Evolutionary conservation across 2,888 invertebrate species (phyloP), one percentile per base, ranked within the genome.

Genomic region (Nasonia oneida): DNA sequence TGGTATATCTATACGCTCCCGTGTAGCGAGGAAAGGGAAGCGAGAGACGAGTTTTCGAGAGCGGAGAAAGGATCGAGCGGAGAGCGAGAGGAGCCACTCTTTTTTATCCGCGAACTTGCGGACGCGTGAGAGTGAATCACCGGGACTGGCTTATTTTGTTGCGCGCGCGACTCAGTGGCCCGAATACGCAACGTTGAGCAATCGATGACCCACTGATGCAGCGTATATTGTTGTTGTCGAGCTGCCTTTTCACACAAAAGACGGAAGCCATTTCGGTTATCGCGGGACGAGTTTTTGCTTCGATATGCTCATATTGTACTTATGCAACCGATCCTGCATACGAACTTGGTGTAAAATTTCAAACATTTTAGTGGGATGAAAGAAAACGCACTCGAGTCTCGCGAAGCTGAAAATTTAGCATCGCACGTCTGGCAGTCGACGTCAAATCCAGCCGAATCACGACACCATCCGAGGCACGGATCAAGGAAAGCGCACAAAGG

Each of bases 121-220:
- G 14, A 5, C 61, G 42, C 33, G 18, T 42, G 33, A 2, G 61
- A 47, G 39, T 85, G 85, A 85, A 76, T 85, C 85, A 85, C 18
- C 81, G 53, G 15, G 37, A 14, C 18, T 73, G 81, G 53, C 10
- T 1, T 61, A 74, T 57, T 74, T 50, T 18, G 47, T 29, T 74
- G 61, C 37, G 23, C 29, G 23, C 42, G 42, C 12, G 73, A 10
- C n/a, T 64, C 18, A 29, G 2, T 75, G 84, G 80, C n/a, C 84
- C 80, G 84, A 80, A 76, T 80, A 75, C 33, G 33, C 53, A 18
- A 8, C 18, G 67, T 75, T 80, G 84, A 67, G 76, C 70, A 84
- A 84, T 80, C 75, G 75, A 42, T 47, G 80, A 79, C 47, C 57
- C 47, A 80, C 84, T 64, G 67, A 23, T 33, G 50, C 57, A 78